A percentile compares a stretch with the other conserved stretches of the same genome.
Evolutionary conservation across 1,140 invertebrate species (phyloP).

Genomic region (Proctacanthus coquilletti): DNA sequence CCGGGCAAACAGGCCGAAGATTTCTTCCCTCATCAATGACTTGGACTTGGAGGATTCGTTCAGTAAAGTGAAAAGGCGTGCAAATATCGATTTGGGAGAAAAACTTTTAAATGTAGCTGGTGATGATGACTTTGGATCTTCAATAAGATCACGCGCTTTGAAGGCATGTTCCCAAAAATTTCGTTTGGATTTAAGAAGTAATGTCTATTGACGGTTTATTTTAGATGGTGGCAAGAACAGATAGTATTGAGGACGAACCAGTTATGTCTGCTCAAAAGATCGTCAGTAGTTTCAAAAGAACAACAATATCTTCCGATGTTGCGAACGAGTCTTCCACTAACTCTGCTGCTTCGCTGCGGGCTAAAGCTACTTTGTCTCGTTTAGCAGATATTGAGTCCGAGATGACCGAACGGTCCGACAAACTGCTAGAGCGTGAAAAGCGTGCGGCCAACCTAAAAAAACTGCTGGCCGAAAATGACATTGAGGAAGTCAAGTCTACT

Average conservation of each 20-base stretch:
- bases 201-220: neutral
- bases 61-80: neutral
- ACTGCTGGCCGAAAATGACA: conserved; percentile 9
- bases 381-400: conserved; percentile 9
- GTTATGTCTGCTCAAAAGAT: neutral
- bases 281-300: neutral
- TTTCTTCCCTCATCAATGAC: neutral
- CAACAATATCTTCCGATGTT: neutral
- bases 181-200: neutral
- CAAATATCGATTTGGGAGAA: conserved; percentile 1
- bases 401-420: conserved; percentile 7
- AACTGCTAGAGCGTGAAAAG: conserved; percentile 7
- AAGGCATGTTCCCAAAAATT: neutral
- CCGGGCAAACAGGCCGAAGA: conserved; percentile 2
- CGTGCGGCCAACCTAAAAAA: conserved; percentile 8
- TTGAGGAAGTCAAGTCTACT: too few relatives aligned
- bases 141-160: neutral
- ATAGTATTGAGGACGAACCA: neutral
- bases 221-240: neutral
- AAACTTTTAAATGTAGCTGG: conserved; percentile 1
- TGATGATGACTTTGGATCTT: neutral
- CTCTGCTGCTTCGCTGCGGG: conserved; percentile 3
- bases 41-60: conserved; percentile 3
- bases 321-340: neutral
- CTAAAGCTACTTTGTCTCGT: conserved; percentile 8